Evolutionary conservation across 2,113 vertebrate genomes (phyloP).

Genomic region (Thalassoma bifasciatum): DNA sequence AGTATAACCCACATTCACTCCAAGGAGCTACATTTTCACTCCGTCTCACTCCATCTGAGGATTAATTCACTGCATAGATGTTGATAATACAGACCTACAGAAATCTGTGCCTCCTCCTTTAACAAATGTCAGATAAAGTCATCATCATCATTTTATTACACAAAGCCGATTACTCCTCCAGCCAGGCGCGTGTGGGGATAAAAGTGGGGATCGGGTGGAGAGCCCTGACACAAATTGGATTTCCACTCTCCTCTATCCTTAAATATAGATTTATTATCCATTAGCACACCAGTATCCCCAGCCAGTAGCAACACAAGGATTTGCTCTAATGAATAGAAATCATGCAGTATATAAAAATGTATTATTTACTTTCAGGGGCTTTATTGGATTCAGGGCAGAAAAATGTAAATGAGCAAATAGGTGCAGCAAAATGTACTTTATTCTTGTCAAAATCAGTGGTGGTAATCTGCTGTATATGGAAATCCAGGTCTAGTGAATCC

Average conservation of each 20-base stretch:
- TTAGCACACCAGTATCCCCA: conserved; percentile 68
- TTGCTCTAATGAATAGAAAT: conserved; percentile 64
- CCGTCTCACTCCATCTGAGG: conserved; percentile 58
- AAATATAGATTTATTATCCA: conserved; percentile 82
- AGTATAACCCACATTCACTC: conserved; percentile 70
- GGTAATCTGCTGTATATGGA: neutral
- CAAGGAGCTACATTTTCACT: conserved; percentile 69
- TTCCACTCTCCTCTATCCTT: conserved; percentile 78
- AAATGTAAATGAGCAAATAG: conserved; percentile 41
- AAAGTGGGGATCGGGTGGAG: conserved; percentile 74
- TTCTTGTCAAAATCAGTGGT: conserved; percentile 4
- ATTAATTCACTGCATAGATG: conserved; percentile 76
- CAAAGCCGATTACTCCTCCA: conserved; percentile 83
- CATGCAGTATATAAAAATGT: conserved; percentile 38
- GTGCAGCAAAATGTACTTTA: neutral
- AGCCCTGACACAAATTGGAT: conserved; percentile 81
- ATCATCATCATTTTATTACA: conserved; percentile 84
- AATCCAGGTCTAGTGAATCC: neutral
- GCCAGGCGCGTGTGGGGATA: conserved; percentile 69
- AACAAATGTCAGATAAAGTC: conserved; percentile 86
- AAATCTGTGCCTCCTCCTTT: conserved; percentile 77
- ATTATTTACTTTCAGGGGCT: conserved; percentile 39
- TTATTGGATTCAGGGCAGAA: conserved; percentile 50
- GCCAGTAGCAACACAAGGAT: conserved; percentile 62
- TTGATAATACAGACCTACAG: conserved; percentile 77